These are phyloP conservation scores for Neosilurus hyrtlii DNA, from an alignment of 2,797 vertebrate species.

Conservation along the genomic window DNA sequence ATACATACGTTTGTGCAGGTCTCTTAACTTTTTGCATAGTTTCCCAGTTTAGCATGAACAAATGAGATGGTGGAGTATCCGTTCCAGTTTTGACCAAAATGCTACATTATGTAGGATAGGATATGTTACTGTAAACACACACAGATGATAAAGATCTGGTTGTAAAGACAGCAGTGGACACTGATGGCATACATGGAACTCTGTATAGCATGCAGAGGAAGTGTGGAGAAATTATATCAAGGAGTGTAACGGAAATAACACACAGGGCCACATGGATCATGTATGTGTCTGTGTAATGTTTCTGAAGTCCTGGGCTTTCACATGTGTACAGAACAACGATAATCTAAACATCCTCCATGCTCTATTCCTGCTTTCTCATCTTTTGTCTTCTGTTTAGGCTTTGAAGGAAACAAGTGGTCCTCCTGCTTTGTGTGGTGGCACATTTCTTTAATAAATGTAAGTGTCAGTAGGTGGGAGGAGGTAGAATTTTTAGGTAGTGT, in stretches of 20 bases:
- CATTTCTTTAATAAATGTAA: constrained; percentile 23
- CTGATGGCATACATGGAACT: constrained; percentile 40
- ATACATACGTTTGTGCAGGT: neutral
- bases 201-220: constrained; percentile 28
- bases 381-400: constrained; percentile 2
- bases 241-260: constrained; percentile 44
- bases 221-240: constrained; percentile 39
- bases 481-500: constrained; percentile 24
- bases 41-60: neutral
- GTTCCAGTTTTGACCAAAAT: constrained; percentile 7
- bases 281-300: constrained; percentile 20
- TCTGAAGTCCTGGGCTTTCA: constrained; percentile 28
- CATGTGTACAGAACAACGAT: constrained; percentile 41
- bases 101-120: constrained; percentile 16
- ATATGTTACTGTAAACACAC: constrained; percentile 29
- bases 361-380: constrained; percentile 16
- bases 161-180: constrained; percentile 33
- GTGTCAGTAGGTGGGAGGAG: neutral
- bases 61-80: neutral
- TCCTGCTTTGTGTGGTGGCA: constrained; percentile 8
- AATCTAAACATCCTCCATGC: constrained; percentile 32
- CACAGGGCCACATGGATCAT: constrained; percentile 29
- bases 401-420: constrained; percentile 9
- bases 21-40: neutral
- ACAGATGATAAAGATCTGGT: constrained; percentile 20